Percentiles rank a stretch among this genome's conserved stretches.
phyloP scores from a whole-genome alignment of 2,888 invertebrate genomes.

The Eustalomyia histrio region DNA sequence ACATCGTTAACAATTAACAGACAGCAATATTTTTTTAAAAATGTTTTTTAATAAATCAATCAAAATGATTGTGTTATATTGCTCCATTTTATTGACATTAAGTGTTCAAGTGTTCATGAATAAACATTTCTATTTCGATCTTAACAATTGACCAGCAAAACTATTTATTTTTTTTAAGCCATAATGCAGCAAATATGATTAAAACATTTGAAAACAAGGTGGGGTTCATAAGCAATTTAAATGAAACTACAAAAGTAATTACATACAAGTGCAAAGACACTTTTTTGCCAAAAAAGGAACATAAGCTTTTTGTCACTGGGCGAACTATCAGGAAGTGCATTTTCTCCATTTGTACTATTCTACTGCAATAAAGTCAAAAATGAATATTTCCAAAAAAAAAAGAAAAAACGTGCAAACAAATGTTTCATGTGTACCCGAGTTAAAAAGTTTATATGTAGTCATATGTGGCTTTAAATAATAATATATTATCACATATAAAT shows the following conservation, averaged over 20 bases:
- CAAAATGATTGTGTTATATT: not conserved
- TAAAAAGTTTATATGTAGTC: too few relatives aligned
- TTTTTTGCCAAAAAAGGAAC: too few relatives aligned
- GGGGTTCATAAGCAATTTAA: not conserved
- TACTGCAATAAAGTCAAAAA: too few relatives aligned
- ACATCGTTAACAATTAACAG: constrained; percentile 9
- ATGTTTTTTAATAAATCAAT: constrained; percentile 33
- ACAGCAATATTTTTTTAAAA: not conserved
- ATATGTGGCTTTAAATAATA: too few relatives aligned
- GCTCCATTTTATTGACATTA: constrained; percentile 30
- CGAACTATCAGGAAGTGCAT: too few relatives aligned
- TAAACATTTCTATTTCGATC: constrained; percentile 11
- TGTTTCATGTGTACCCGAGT: too few relatives aligned
- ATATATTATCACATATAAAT: too few relatives aligned
- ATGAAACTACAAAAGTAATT: not conserved
- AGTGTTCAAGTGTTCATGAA: constrained; percentile 32
- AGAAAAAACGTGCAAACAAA: too few relatives aligned
- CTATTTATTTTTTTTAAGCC: not conserved
- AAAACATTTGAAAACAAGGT: not conserved
- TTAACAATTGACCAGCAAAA: not conserved
- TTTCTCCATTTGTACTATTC: too few relatives aligned
- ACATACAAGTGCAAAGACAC: too few relatives aligned
- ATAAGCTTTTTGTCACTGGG: too few relatives aligned
- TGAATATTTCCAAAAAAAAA: too few relatives aligned
- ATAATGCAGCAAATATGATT: not conserved